Percentiles rank a stretch among this genome's conserved stretches.
Evolutionary conservation across 2,888 invertebrate species (phyloP).

Genomic region (Dyspetes luteomarginatus): DNA sequence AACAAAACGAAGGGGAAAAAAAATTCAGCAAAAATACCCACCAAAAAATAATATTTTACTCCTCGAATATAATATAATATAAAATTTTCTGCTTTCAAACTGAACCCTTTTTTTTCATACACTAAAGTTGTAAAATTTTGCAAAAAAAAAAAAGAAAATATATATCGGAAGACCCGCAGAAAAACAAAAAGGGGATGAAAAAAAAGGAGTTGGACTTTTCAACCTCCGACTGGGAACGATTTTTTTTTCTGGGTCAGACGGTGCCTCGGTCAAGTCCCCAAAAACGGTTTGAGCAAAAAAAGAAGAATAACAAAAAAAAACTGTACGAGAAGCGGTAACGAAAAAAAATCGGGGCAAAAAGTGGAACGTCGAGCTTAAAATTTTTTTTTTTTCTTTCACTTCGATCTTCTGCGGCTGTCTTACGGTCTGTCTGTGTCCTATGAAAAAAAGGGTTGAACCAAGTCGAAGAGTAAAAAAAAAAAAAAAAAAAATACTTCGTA

Average conservation of each 20-base stretch:
- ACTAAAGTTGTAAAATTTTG: slow-evolving; percentile 6
- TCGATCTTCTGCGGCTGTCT: slow-evolving; percentile 59
- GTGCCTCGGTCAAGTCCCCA: neutral
- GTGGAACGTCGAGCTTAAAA: slow-evolving; percentile 53
- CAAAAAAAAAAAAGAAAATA: slow-evolving; percentile 19
- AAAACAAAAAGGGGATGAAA: slow-evolving; percentile 1
- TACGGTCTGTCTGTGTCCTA: slow-evolving; percentile 56
- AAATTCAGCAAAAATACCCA: neutral
- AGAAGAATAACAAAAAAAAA: slow-evolving; percentile 33
- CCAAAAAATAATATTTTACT: neutral
- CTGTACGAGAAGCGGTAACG: slow-evolving; percentile 39
- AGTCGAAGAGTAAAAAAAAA: neutral
- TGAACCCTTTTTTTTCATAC: neutral
- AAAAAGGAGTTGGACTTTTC: neutral
- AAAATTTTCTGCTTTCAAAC: neutral
- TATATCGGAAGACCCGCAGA: neutral
- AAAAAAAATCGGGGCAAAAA: slow-evolving; percentile 72
- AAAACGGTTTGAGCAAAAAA: slow-evolving; percentile 56
- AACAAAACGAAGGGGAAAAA: neutral
- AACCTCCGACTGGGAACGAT: slow-evolving; percentile 1
- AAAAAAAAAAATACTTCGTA: slow-evolving; percentile 33
- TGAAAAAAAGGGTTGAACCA: slow-evolving; percentile 61
- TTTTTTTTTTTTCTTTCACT: slow-evolving; percentile 26
- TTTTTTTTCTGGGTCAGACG: slow-evolving; percentile 65
- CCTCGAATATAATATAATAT: neutral